Evolutionary conservation across 2,888 invertebrate genomes (phyloP).

Genomic region (Limnephilus marmoratus): DNA sequence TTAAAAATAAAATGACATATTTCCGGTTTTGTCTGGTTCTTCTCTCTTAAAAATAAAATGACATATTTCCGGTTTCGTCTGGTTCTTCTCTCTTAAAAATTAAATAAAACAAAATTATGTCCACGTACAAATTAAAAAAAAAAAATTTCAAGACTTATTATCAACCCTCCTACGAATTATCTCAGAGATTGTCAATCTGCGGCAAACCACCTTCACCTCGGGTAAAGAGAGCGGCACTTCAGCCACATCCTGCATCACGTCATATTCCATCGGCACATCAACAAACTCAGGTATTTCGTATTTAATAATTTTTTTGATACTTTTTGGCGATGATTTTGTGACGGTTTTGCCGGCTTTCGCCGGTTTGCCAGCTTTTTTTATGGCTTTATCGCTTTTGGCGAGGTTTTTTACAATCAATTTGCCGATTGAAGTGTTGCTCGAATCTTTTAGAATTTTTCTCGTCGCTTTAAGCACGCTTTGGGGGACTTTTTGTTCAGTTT

Average conservation of each 20-base stretch:
- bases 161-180: slow-evolving; percentile 5
- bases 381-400: background rate
- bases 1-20: background rate
- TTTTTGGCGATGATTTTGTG: background rate
- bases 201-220: slow-evolving; percentile 5
- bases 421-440: background rate
- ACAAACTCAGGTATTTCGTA: background rate
- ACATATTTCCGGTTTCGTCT: no score
- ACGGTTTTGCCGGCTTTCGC: background rate
- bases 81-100: background rate
- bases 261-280: background rate
- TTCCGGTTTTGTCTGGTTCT: no score
- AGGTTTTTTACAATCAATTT: background rate
- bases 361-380: background rate
- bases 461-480: background rate
- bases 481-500: background rate
- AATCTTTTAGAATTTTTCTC: background rate
- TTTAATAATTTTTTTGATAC: no score
- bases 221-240: background rate
- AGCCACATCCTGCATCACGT: no score
- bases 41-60: background rate
- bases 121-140: no score
- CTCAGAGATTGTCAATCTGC: slow-evolving; percentile 27
- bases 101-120: background rate
- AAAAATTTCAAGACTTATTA: background rate